phyloP scores from a whole-genome alignment of 2,888 invertebrate genomes.

The Drosophila yooni region DNA sequence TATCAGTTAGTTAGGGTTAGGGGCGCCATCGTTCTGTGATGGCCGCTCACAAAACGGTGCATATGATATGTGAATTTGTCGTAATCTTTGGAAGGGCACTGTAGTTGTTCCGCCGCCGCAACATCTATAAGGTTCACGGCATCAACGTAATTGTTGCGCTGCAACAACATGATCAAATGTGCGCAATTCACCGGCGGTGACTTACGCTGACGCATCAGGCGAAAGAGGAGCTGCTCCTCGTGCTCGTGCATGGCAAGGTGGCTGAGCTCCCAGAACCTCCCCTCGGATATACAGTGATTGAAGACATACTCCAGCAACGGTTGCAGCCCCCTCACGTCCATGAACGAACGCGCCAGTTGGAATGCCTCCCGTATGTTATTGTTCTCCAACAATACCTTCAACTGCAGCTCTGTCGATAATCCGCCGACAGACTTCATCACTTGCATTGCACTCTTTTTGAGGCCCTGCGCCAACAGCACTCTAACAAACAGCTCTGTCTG shows the following conservation, averaged over 20 bases:
- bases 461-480: slow-evolving; percentile 72
- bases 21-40: slow-evolving; percentile 83
- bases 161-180: slow-evolving; percentile 82
- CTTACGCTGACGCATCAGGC: slow-evolving; percentile 75
- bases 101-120: slow-evolving; percentile 62
- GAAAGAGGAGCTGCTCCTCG: slow-evolving; percentile 81
- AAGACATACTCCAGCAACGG: slow-evolving; percentile 81
- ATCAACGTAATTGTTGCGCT: slow-evolving; percentile 84
- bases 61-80: slow-evolving; percentile 76
- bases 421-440: slow-evolving; percentile 76
- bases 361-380: slow-evolving; percentile 83
- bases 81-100: background rate
- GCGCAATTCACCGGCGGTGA: slow-evolving; percentile 76
- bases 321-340: slow-evolving; percentile 69
- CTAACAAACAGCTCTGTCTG: slow-evolving; percentile 82
- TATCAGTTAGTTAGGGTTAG: slow-evolving; percentile 80
- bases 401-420: slow-evolving; percentile 67
- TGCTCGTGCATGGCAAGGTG: slow-evolving; percentile 79
- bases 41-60: slow-evolving; percentile 81
- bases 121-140: slow-evolving; percentile 83
- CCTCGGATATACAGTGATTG: slow-evolving; percentile 70
- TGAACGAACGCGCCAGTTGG: slow-evolving; percentile 79
- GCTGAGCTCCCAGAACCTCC: slow-evolving; percentile 79
- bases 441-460: slow-evolving; percentile 74
- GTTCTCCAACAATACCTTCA: slow-evolving; percentile 82